Percentiles rank a stretch among this genome's conserved stretches.
These are phyloP conservation scores for Aselliscus stoliczkanus DNA, from an alignment of 2,797 vertebrate species.

Conservation along the genomic window DNA sequence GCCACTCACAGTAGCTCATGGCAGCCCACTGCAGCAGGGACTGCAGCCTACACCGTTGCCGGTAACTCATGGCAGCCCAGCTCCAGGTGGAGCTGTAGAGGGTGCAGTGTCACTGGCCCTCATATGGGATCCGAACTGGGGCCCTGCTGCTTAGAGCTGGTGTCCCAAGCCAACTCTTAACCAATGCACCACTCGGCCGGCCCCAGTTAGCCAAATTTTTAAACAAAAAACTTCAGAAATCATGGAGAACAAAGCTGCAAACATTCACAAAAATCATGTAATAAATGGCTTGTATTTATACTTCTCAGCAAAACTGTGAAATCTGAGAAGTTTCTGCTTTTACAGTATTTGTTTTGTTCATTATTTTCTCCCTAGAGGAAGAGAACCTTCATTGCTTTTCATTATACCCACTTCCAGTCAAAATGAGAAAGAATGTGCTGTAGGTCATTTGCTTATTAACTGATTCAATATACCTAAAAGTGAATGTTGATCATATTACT, in stretches of 20 bases:
- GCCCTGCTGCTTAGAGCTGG: too few species aligned
- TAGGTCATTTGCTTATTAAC: neutral
- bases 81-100: too few species aligned
- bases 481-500: neutral
- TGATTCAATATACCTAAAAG: neutral
- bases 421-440: neutral
- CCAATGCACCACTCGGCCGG: too few species aligned
- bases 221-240: neutral
- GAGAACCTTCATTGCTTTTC: neutral
- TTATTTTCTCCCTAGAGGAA: neutral
- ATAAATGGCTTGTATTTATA: neutral
- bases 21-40: too few species aligned
- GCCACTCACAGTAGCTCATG: too few species aligned
- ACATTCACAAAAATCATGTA: neutral
- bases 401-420: neutral
- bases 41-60: too few species aligned
- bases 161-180: too few species aligned
- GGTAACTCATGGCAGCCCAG: too few species aligned
- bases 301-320: conserved; percentile 4
- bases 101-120: too few species aligned
- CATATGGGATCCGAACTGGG: too few species aligned
- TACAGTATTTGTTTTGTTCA: neutral
- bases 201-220: neutral
- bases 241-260: neutral
- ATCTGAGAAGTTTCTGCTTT: neutral